Percentiles rank a stretch among this genome's conserved stretches.
These are phyloP conservation scores for Pocota personata DNA, from an alignment of 2,888 invertebrate genomes.

Conservation along the genomic window DNA sequence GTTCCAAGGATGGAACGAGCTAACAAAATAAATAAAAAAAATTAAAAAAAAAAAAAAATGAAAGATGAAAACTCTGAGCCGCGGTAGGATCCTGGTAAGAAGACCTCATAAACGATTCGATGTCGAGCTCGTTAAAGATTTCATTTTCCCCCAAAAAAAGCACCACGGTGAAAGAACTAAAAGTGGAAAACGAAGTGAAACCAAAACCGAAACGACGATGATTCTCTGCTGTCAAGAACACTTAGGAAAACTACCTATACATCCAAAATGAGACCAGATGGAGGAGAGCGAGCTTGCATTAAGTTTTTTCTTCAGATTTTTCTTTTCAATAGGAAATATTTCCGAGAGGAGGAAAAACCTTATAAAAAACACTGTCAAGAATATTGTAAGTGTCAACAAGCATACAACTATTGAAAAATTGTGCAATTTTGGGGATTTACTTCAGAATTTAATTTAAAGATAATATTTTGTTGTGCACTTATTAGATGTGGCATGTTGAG, in stretches of 20 bases:
- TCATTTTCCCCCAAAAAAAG: background rate
- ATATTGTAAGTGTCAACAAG: background rate
- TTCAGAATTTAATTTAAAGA: background rate
- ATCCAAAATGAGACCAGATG: background rate
- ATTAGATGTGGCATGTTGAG: too few species aligned
- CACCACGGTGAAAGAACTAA: background rate
- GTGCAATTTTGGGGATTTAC: background rate
- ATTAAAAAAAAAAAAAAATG: background rate
- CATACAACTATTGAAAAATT: background rate
- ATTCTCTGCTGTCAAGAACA: conserved; percentile 53
- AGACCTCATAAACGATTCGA: conserved; percentile 39
- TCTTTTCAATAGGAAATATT: background rate
- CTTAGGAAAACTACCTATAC: conserved; percentile 48
- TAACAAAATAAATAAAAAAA: conserved; percentile 3
- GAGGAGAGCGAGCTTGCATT: background rate
- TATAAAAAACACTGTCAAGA: background rate
- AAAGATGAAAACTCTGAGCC: conserved; percentile 10
- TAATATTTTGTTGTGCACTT: background rate
- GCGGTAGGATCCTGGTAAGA: conserved; percentile 10
- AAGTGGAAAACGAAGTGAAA: conserved; percentile 41
- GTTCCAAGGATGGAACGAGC: conserved; percentile 22
- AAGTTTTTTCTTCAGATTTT: background rate
- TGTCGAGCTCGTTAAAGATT: conserved; percentile 53
- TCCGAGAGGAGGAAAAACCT: background rate
- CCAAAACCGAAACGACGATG: conserved; percentile 33